Base-by-base conservation (phyloP, 2,797 vertebrate species). In the Tangara arthus region DNA sequence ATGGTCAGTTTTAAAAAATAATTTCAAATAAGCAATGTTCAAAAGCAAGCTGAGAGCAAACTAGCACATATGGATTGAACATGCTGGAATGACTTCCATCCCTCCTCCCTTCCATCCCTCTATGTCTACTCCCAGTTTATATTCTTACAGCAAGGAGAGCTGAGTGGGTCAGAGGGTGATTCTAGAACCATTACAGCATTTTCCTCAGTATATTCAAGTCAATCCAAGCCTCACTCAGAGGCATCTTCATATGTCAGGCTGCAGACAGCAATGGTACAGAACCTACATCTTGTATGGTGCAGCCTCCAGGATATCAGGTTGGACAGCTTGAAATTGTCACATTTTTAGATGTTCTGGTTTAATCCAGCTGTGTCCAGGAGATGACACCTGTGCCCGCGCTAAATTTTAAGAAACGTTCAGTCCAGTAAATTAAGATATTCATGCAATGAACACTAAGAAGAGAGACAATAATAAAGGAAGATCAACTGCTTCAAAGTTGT, bases 151-250 rank as follows among this genome's bases (percentile, higher is more conserved):
- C 24, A 55, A 59, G 27, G 27, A 70, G 9, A 57, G 9, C 2
- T 5, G 2, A 42, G 32, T 1, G 2, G 63, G 14, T 26, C 16
- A 39, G 8, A 52, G 10, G 11, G 4, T 53, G 19, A 37, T 6
- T 28, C 44, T 81, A 35, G 35, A 73, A 41, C 20, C 6, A 30
- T 44, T 34, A 7, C 17, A 53, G 17, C 6, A 32, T 1, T 9
- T 57, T 41, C 71, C 4, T n/a, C 63, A 87, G 12, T 1, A 1
- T 21, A 17, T 37, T 15, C 55, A 79, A 71, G 30, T 5, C 23
- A 79, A 41, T 50, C n/a, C 49, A 68, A 18, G 4, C 21, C 24
- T 60, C 8, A 13, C 47, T 37, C 6, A 1, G 24, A 64, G 26
- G 12, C 44, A 47, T 4, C 12, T 49, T 60, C 24, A 1, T 12